Evolutionary conservation across 2,113 vertebrate species (phyloP), one percentile per base, ranked within the genome.

Genomic region (Oenanthe oenanthe): DNA sequence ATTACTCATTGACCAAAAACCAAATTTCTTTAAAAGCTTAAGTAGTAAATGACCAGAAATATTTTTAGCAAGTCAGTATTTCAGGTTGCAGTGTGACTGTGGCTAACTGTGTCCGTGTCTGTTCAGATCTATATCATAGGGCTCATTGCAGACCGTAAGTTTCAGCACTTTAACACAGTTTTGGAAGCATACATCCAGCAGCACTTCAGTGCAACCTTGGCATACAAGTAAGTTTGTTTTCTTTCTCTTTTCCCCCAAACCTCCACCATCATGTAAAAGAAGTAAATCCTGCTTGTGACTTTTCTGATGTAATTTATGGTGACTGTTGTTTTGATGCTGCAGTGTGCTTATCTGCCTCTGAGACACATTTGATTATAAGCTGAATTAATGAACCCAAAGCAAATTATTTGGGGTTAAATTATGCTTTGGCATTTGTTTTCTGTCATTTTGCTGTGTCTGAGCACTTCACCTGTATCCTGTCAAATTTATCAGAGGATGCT

Each of bases 141-240:
- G 74, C 98, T 99, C 77, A 99, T 99, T 38, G 99, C 99, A 79
- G 99, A 99, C 96, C 98, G 99, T 54, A 99, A 99, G 94, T 99
- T 99, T 93, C 99, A 99, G 93, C 99, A 99, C 95, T 99, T 99
- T 95, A 99, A 99, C 95, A 98, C 99, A 0, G 99, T 99, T 84
- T 89, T 99, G 96, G 99, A 99, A 97, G 99, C 99, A 7, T 99
- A 99, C 80, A 99, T 99, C 92, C 99, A 99, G 43, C 99, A 99
- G 92, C 99, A 99, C 95, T 99, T 99, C 73, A 99, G 99, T 83
- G 99, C 99, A 22, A 99, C 99, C 0, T 66, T 99, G 95, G 99
- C 99, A 43, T 99, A 99, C 98, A 99, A 99, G 99, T 99, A 98
- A 98, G 99, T 98, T 81, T 20, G 3, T 60, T 92, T 60, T 53